Base-by-base conservation (phyloP, 2,888 invertebrate genomes). In the Himalopsyche kuldschensis region DNA sequence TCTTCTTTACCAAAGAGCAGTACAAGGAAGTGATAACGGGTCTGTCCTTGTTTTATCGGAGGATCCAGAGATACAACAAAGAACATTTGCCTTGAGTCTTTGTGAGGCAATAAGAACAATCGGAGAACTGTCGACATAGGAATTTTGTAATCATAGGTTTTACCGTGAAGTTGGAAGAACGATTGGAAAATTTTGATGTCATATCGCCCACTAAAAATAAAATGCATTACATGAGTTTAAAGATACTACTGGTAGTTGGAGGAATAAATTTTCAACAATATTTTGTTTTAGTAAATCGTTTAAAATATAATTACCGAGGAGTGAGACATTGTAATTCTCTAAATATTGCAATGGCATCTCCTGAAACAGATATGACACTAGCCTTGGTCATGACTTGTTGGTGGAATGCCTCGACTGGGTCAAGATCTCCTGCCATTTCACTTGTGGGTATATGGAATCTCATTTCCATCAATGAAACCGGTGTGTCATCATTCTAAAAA, bases 131-230 rank as follows among this genome's bases (percentile, higher is more conserved):
- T 98, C 0, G 97, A 97, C 95, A 98, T 97, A 0, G 99, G 99
- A 87, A 99, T 99, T 91, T 99, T 99, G 92, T 99, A 99, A 91
- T 99, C 99, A 89, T 99, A 99, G 0, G 99, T 99, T 93, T 99
- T 99, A 88, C 98, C 98, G 95, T 97, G 92, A 79, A 95, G 94
- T 88, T 90, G 90, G 90, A 92, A 91, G 88, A 91, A 91, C 32
- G 91, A 89, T 87, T 97, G 96, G 90, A 97, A 98, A 84, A 98
- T 95, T 91, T 98, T 98, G 90, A 98, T 97, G 90, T 98, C 98
- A 89, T 98, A 98, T 87, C 98, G 97, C 93, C 98, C 98, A 91
- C 97, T 97, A 92, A 83, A 93, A 93, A 87, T 86, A 86, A 87
- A 35, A 35, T 35, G 15, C 2, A 32, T 32, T 32, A 77, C 10